Conservation (phyloP, 2,113 vertebrate species). For the Podilymbus podiceps region DNA sequence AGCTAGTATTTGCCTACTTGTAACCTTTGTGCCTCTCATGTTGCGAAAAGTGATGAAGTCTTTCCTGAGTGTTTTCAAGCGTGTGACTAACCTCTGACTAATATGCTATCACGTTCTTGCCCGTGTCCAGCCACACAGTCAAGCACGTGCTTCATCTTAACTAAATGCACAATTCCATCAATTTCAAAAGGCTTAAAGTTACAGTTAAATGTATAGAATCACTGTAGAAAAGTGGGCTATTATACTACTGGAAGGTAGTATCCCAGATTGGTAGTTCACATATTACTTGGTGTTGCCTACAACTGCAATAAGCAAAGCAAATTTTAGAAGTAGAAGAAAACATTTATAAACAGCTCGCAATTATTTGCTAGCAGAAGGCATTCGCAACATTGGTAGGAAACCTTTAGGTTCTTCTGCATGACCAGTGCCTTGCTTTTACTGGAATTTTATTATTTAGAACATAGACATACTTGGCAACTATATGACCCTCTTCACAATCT, state of each 20-base stretch:
- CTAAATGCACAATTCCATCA: neutral
- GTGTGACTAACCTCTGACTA: neutral
- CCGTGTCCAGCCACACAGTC: neutral
- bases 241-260: neutral
- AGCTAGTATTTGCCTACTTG: neutral
- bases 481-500: slow-evolving; percentile 19
- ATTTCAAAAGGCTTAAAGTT: neutral
- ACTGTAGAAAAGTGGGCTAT: neutral
- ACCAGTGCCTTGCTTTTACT: neutral
- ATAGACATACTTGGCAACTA: neutral
- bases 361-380: slow-evolving; percentile 9
- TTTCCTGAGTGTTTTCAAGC: neutral
- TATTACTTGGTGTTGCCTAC: neutral
- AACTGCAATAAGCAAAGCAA: neutral
- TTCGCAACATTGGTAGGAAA: neutral
- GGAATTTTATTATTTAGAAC: slow-evolving; percentile 33
- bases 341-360: neutral
- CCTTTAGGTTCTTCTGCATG: slow-evolving; percentile 8
- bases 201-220: neutral
- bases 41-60: slow-evolving; percentile 1
- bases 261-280: neutral
- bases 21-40: neutral
- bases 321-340: neutral
- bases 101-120: neutral
- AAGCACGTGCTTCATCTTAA: neutral